Conservation (phyloP, 2,113 vertebrate species). For the Serinus canaria region DNA sequence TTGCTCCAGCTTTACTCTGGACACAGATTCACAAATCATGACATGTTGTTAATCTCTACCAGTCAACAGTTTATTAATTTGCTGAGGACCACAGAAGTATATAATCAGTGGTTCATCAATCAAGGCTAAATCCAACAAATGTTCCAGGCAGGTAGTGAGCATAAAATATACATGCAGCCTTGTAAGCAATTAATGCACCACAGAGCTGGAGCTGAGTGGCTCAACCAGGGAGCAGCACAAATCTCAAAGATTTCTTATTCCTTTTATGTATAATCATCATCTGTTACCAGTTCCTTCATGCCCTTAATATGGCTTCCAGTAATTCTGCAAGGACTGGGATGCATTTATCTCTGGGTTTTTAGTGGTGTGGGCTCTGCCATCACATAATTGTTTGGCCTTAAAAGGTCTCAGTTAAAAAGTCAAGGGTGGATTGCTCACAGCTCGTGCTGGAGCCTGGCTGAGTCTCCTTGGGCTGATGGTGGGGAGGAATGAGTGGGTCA, state of each 20-base stretch:
- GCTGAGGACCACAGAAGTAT: conserved; percentile 51
- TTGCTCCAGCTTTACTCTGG: conserved; percentile 31
- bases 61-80: conserved; percentile 70
- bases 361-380: neutral
- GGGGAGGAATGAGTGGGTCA: rapidly evolving
- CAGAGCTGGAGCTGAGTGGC: neutral
- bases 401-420: neutral
- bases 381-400: conserved; percentile 1
- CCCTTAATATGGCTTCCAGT: conserved; percentile 25
- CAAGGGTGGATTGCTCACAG: neutral
- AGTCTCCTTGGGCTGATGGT: neutral
- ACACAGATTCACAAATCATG: conserved; percentile 20
- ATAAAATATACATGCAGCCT: conserved; percentile 60
- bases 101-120: conserved; percentile 67
- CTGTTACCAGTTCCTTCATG: conserved; percentile 1
- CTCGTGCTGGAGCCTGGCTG: neutral
- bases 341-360: neutral
- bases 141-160: conserved; percentile 62
- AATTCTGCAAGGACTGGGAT: neutral
- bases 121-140: conserved; percentile 63
- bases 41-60: conserved; percentile 65
- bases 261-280: conserved; percentile 31
- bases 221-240: conserved; percentile 11
- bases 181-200: conserved; percentile 63
- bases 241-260: conserved; percentile 48